These are phyloP conservation scores for Xanthia icteritia DNA, from an alignment of 2,888 invertebrate species.

Conservation along the genomic window DNA sequence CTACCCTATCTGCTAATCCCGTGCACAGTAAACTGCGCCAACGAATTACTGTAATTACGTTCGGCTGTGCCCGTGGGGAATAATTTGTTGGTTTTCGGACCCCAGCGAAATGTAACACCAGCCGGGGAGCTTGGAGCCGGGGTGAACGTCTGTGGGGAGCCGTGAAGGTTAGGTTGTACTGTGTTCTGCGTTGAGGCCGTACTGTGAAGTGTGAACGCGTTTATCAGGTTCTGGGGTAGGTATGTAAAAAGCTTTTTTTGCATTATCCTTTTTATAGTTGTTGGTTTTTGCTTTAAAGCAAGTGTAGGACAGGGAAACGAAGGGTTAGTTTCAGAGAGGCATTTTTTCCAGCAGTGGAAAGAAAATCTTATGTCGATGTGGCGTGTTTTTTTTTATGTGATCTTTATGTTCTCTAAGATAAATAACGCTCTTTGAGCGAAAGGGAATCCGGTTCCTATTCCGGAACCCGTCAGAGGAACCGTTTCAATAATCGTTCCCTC, in stretches of 20 bases:
- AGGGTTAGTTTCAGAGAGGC: background rate
- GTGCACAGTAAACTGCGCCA: constrained; percentile 77
- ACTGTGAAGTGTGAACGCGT: constrained; percentile 36
- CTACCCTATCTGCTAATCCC: constrained; percentile 65
- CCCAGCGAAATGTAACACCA: constrained; percentile 68
- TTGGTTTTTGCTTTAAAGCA: too few species aligned
- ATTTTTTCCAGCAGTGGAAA: too few species aligned
- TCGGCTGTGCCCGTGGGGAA: constrained; percentile 75
- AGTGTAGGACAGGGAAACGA: background rate
- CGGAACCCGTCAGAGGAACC: too few species aligned
- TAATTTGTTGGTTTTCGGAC: constrained; percentile 73
- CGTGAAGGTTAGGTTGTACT: constrained; percentile 31
- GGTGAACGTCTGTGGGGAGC: constrained; percentile 53
- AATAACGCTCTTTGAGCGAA: too few species aligned
- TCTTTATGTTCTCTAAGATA: too few species aligned
- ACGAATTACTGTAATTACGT: constrained; percentile 87
- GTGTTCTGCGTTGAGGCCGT: constrained; percentile 4
- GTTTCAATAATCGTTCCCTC: too few species aligned
- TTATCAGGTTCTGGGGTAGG: background rate
- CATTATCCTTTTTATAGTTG: background rate
- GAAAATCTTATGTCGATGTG: too few species aligned
- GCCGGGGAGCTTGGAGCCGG: constrained; percentile 35
- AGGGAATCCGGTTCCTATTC: too few species aligned
- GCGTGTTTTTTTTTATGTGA: too few species aligned
- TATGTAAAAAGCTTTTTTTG: background rate